Evolutionary conservation across 2,888 invertebrate genomes (phyloP).

Genomic region (Hirtodrosophila trivittata): DNA sequence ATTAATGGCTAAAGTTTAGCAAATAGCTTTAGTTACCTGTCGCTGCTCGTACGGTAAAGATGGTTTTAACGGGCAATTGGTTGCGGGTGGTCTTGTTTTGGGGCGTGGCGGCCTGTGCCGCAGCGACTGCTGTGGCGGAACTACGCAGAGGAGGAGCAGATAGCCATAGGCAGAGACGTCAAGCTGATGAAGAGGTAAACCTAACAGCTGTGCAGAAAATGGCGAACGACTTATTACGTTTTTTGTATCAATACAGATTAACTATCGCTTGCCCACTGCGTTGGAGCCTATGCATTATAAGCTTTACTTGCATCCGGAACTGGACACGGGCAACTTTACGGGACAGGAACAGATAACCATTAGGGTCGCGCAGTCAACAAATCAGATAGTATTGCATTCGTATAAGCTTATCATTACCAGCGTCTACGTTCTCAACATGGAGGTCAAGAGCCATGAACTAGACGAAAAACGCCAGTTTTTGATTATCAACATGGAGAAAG

Average conservation of each 20-base stretch:
- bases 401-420: slow-evolving; percentile 85
- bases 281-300: slow-evolving; percentile 88
- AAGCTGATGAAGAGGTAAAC: slow-evolving; percentile 36
- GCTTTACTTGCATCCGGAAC: slow-evolving; percentile 87
- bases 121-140: slow-evolving; percentile 57
- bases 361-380: slow-evolving; percentile 82
- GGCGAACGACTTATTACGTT: too few species aligned
- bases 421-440: slow-evolving; percentile 36
- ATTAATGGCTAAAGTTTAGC: neutral
- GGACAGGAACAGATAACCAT: slow-evolving; percentile 86
- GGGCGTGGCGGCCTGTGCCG: slow-evolving; percentile 53
- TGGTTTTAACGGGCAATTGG: slow-evolving; percentile 38
- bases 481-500: slow-evolving; percentile 60
- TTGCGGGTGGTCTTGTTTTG: slow-evolving; percentile 52
- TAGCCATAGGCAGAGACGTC: slow-evolving; percentile 20
- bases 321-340: slow-evolving; percentile 85
- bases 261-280: slow-evolving; percentile 85
- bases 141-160: slow-evolving; percentile 35
- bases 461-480: slow-evolving; percentile 69
- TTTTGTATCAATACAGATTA: slow-evolving; percentile 39
- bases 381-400: slow-evolving; percentile 86
- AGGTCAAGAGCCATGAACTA: slow-evolving; percentile 45
- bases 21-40: slow-evolving; percentile 44
- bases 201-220: too few species aligned
- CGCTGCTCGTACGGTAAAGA: slow-evolving; percentile 50